Evolutionary conservation across 2,797 vertebrate species (phyloP), one percentile per base, ranked within the genome.

Genomic region (Amblyraja radiata): DNA sequence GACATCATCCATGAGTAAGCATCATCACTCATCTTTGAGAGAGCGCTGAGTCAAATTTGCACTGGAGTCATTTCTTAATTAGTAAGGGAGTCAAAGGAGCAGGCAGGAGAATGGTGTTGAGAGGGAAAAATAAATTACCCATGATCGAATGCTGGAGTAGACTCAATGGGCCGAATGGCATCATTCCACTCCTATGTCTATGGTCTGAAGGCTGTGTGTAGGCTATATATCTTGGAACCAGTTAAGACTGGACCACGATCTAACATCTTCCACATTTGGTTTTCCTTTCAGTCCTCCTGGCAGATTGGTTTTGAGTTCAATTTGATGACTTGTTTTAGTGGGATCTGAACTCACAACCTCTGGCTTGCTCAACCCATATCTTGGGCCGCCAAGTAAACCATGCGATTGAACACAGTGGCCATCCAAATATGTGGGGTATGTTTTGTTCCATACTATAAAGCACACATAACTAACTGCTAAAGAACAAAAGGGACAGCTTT

Each of bases 401-500:
- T 65, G 28, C 58, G 65, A 18, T 88, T 18, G n/a, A 88, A 88
- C 14, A 28, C n/a, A 3, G 13, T 8, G 61, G 28, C n/a, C n/a
- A 61, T 63, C 28, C 63, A 88, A 88, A 32, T 88, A 65, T 18
- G 28, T 32, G 61, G 84, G 61, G 28, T 32, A 32, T 86, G 83
- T 88, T 88, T 65, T n/a, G 28, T 88, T 65, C 61, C 61, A 18
- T 46, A 1, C 63, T 65, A 32, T 65, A 65, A 86, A 86, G 28
- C 28, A 88, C 61, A 88, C 14, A 21, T 32, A 88, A 88, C 58
- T 65, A 88, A 65, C 61, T 88, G 84, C 32, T 88, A 65, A 88
- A 88, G 84, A 88, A 88, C 84, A 65, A 65, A 65, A 88, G 28
- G 61, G 32, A 28, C 61, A 88, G 61, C 61, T 32, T 32, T 32